Evolutionary conservation across 2,797 vertebrate species (phyloP), one percentile per base, ranked within the genome.

Genomic region (Danio choprae): DNA sequence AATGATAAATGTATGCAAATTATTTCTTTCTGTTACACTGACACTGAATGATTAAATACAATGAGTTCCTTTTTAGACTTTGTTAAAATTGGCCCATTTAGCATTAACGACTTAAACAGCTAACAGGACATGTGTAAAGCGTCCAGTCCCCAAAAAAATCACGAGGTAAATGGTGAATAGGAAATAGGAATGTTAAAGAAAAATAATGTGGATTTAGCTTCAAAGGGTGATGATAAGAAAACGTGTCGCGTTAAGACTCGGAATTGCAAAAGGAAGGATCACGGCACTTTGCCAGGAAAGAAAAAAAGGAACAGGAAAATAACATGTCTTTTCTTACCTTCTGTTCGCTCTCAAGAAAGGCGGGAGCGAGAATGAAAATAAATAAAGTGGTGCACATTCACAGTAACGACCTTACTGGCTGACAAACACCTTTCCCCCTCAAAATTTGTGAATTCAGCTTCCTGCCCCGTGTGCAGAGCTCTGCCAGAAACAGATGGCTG

Each of bases 401-500:
- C 91, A 82, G 84, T 62, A 91, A 87, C 88, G 87, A 84, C 84
- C 87, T 56, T 85, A 83, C 85, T 93, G 91, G 91, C 91, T 92
- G 91, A 91, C 92, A 91, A 91, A 89, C 90, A 92, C 91, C 92
- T 92, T 93, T 93, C 90, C 90, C 60, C 86, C 82, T 72, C 84
- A 90, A 92, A 91, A 93, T 91, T 91, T 91, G 92, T 87, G 88
- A 90, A 90, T 83, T 88, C 86, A 63, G 89, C 91, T 94, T 94
- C 94, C 93, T 94, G 89, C 91, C 90, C 83, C 77, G 43, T 87
- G 82, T 78, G 56, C 84, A 29, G 73, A 46, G 80, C 89, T 90
- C 85, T 88, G 88, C 88, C 89, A 90, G 92, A 93, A 94, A 94
- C 94, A 95, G 93, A 95, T 94, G 93, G 92, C 91, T 92, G 91